Base-by-base conservation (phyloP, 2,888 invertebrate genomes). In the Phragmatobia fuliginosa region DNA sequence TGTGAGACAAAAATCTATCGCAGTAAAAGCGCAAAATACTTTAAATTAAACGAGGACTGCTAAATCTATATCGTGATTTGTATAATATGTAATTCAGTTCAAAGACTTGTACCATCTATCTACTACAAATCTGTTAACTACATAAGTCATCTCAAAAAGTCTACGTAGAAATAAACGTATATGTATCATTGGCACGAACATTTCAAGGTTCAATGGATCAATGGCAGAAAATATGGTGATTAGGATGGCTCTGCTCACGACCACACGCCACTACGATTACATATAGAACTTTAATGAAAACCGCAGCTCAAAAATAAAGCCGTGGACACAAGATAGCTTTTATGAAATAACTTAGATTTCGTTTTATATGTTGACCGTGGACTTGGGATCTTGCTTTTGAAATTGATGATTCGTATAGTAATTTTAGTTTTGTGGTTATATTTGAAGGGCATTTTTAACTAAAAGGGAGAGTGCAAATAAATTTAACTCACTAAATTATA, bases 241-340 rank as follows among this genome's bases (percentile, higher is more conserved):
- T 91, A 87, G 85, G 92, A 93, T 89, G 91, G 90, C 92, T 92
- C 85, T 76, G 78, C 73, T 73, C 28, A 56, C 87, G 83, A 94
- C 94, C 94, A 83, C 94, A 94, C 85, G 94, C 91, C 94, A 90
- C 81, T 83, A 81, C 90, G 89, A 94, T 94, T 93, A 93, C 89
- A 84, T 83, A 82, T 83, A 87, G 83, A 84, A 85, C 84, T 88
- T 80, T 87, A 85, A 90, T 90, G 87, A 85, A 89, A 92, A 94
- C 94, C 94, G 81, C 94, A 93, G 62, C 78, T 66, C 68, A 73
- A 73, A 70, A 70, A 66, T 83, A 77, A 82, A 68, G 78, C 72
- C 76, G 71, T 66, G 68, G 45, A 68, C 70, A 64, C 71, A 66
- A 41, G 38, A 25, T 49, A 38, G 18, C 18, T 5, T n/a, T 21